Evolutionary conservation across 2,113 vertebrate genomes (phyloP), one percentile per base, ranked within the genome.

Genomic region (Dasypus novemcinctus): DNA sequence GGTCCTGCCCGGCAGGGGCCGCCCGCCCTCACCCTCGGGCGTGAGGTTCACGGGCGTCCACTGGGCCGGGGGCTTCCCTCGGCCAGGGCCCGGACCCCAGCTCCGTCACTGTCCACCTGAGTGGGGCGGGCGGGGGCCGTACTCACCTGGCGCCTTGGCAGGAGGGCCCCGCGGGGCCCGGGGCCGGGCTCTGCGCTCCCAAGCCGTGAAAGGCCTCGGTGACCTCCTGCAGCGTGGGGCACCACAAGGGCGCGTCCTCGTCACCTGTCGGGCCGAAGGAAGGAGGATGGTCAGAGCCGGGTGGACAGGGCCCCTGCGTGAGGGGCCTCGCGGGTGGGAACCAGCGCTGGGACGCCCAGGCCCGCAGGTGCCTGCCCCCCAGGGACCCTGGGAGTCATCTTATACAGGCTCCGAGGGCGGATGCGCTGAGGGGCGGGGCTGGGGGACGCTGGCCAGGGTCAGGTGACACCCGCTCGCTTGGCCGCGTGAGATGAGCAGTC

Each of bases 391-490:
- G 36, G 36, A 0, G 0, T 43, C 64, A 11, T 63, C 52, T 71
- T 46, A 52, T 33, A 13, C 20, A n/a, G 20, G 23, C 79, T 80
- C 76, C 9, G 59, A 80, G 75, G 80, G 3, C 0, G 3, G 74
- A 18, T 14, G 4, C 59, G 36, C 14, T n/a, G 7, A 46, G 11
- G 13, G 9, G 25, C 11, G 11, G 12, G 18, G 36, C 14, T 1
- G 25, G 75, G 59, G 15, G 25, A 0, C 0, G 14, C 0, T 5
- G 1, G n/a, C 61, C n/a, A n/a, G n/a, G n/a, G n/a, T n/a, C n/a
- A n/a, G n/a, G n/a, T n/a, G n/a, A n/a, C n/a, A n/a, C n/a, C n/a
- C n/a, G n/a, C n/a, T n/a, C n/a, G n/a, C n/a, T n/a, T n/a, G n/a
- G 61, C 33, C 27, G n/a, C 86, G 49, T 20, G 57, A 78, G 46